Evolutionary conservation across 2,113 vertebrate genomes (phyloP), one percentile per base, ranked within the genome.

Genomic region (Hippolais icterina): DNA sequence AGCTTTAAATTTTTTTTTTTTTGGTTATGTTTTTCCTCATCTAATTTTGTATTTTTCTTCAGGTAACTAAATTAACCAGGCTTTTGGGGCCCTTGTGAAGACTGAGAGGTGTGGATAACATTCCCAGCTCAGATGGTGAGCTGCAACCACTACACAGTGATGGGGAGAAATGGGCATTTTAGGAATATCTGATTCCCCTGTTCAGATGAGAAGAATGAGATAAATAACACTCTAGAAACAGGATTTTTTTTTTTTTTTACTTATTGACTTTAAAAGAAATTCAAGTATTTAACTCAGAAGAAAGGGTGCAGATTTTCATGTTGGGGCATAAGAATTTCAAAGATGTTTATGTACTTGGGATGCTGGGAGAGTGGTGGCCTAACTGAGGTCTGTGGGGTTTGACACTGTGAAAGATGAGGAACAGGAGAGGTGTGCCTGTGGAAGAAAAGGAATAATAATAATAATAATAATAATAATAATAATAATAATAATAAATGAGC

Each of bases 101-200:
- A 25, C 12, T 21, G 12, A 66, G 18, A 12, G 2, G 0, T 25
- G 13, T 35, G 25, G 3, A 11, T 61, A 37, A 15, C 9, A 31
- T 25, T 41, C 35, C 5, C 15, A 13, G 8, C 25, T 74, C 33
- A 46, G 5, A 4, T 63, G 25, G 2, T 37, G 15, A 84, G 7
- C 17, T 61, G 47, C 19, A 90, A 31, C 27, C 15, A 4, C 10
- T 39, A 17, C 2, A 15, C 8, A 28, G 29, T 27, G 12, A 12
- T 20, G 15, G 7, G 17, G 17, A 46, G 3, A 84, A 87, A 82
- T 6, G 0, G 3, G 3, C 2, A n/a, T 50, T 82, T 75, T 19
- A 28, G 9, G 23, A 10, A 59, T n/a, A n/a, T 7, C 5, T 2
- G 1, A 52, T 71, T 59, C 15, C 25, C 9, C 18, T 77, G 13